These are phyloP conservation scores for Linurgus olivaceus DNA, from an alignment of 2,797 vertebrate species.

Conservation along the genomic window DNA sequence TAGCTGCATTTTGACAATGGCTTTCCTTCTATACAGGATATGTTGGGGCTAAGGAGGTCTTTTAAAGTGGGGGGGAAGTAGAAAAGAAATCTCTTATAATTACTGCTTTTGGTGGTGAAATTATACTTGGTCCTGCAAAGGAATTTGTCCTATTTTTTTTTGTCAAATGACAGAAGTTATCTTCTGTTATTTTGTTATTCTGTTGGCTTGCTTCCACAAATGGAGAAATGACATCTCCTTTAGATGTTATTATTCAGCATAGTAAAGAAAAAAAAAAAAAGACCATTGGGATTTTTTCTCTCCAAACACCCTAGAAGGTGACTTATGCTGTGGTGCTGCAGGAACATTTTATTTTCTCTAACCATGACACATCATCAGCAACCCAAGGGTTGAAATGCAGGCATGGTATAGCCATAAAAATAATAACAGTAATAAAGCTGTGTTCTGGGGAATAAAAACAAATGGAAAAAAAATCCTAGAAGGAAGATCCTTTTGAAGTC, in stretches of 20 bases:
- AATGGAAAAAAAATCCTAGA: background rate
- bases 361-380: background rate
- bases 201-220: background rate
- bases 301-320: background rate
- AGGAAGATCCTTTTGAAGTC: background rate
- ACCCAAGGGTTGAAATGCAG: background rate
- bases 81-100: background rate
- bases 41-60: background rate
- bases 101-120: background rate
- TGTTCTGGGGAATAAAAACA: background rate
- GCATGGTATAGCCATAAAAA: background rate
- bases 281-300: background rate
- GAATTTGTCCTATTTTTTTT: background rate
- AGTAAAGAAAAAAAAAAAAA: background rate
- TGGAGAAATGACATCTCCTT: background rate
- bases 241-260: background rate
- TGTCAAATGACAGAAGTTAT: background rate
- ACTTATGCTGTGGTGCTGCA: background rate
- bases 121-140: background rate
- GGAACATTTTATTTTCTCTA: background rate
- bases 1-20: background rate
- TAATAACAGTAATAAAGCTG: background rate
- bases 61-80: accelerated
- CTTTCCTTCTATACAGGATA: background rate
- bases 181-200: background rate